Percentiles rank a stretch among this genome's conserved stretches.
Conservation (phyloP, 2,113 vertebrate genomes). For the Andinoacara biseriatus region DNA sequence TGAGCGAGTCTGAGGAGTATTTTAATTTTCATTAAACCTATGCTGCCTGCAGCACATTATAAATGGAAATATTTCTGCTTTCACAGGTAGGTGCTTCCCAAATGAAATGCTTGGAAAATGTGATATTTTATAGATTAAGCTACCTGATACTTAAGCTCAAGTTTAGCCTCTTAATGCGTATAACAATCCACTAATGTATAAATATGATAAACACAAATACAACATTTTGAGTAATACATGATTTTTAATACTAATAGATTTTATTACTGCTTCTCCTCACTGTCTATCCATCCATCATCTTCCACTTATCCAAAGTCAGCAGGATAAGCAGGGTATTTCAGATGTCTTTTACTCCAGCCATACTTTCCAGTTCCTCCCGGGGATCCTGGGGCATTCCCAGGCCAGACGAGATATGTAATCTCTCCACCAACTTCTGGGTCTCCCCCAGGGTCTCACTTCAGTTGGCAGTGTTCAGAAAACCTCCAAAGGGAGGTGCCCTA, state of each 20-base stretch:
- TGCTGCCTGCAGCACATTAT: not conserved
- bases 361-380: not conserved
- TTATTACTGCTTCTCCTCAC: not conserved
- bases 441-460: not conserved
- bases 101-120: not conserved
- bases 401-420: not conserved
- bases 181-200: not conserved
- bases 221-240: accelerated
- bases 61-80: not conserved
- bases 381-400: not conserved
- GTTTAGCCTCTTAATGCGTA: not conserved
- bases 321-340: not conserved
- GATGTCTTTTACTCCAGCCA: not conserved
- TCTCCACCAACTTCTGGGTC: not conserved
- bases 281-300: not conserved
- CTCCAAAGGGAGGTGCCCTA: not conserved
- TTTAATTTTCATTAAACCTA: not conserved
- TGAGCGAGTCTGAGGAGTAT: not conserved
- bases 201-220: not conserved
- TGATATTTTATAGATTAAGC: not conserved
- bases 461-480: not conserved
- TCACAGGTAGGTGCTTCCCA: not conserved
- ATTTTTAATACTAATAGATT: not conserved
- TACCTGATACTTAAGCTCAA: not conserved
- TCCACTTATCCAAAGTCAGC: not conserved